phyloP scores from a whole-genome alignment of 2,797 vertebrate species.

The Amphiprion clarkii region DNA sequence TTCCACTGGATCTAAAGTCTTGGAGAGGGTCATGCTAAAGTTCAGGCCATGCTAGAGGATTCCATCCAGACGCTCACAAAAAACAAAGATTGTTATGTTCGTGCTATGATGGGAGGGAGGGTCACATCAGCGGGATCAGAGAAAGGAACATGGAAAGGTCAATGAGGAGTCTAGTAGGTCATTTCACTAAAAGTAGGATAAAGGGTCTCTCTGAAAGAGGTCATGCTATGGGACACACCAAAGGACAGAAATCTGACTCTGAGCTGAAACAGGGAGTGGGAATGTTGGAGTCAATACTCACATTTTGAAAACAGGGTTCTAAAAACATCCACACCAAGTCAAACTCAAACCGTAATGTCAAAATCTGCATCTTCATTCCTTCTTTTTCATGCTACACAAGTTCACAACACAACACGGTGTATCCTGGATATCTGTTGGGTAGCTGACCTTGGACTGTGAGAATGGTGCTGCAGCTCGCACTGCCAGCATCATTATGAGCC shows the following conservation, averaged over 20 bases:
- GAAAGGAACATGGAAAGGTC: neutral
- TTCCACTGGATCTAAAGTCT: conserved; percentile 1
- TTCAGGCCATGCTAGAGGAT: conserved; percentile 52
- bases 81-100: neutral
- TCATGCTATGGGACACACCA: conserved; percentile 39
- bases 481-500: conserved; percentile 93
- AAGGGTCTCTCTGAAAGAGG: conserved; percentile 21
- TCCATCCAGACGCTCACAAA: conserved; percentile 21
- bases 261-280: neutral
- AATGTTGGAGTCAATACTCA: conserved; percentile 33
- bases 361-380: conserved; percentile 31
- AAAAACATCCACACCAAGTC: neutral
- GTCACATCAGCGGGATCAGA: neutral
- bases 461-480: conserved; percentile 91
- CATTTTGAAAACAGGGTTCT: neutral
- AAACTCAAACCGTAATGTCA: conserved; percentile 4
- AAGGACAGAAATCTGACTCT: neutral
- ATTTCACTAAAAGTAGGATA: conserved; percentile 8
- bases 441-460: conserved; percentile 95
- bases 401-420: conserved; percentile 2
- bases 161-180: neutral
- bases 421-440: neutral
- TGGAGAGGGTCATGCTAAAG: conserved; percentile 42
- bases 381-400: conserved; percentile 49
- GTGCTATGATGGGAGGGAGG: conserved; percentile 2